Base-by-base conservation (phyloP, 2,888 invertebrate species). In the Leuctra nigra region DNA sequence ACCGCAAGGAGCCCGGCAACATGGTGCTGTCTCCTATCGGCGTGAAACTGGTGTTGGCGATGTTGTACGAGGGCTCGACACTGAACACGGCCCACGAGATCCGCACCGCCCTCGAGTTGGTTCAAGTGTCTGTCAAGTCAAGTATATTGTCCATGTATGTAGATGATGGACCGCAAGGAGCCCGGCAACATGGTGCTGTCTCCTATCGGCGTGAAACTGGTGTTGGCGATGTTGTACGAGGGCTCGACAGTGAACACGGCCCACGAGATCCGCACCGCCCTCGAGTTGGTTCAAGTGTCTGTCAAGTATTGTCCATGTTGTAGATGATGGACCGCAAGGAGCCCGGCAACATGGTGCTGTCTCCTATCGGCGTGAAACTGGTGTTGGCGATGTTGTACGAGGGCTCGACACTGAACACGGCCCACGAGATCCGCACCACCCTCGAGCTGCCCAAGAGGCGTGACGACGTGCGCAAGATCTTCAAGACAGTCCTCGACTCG, bases 1-100 rank as follows among this genome's bases (percentile, higher is more conserved):
- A 78, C 1, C 72, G 76, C 2, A 72, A 72, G 9, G 74, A 81
- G 2, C 66, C 73, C 6, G 79, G 77, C 13, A 90, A 90, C 71
- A 75, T 87, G 54, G 72, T 90, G 20, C 66, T 89, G 46, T 91
- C 90, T 0, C 89, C 91, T 0, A 74, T 90, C 60, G 87, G 89
- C 1, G 69, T 89, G 44, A 89, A 90, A 71, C 66, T 89, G 61
- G 80, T 86, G 0, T 68, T 91, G 60, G 83, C 84, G 0, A 77
- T 90, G 63, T 73, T 91, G 1, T 81, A 81, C 36, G 87, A 89
- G 70, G 90, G 86, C 0, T 80, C 89, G 0, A 77, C 78, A 24
- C 82, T 83, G 1, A 63, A 70, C 20, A 86, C 87, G 0, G 77
- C 80, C 59, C 68, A 70, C 2, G 83, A 87, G 68, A 73, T 86